phyloP scores from a whole-genome alignment of 1,140 invertebrate genomes.

The Papilio aristodemus region DNA sequence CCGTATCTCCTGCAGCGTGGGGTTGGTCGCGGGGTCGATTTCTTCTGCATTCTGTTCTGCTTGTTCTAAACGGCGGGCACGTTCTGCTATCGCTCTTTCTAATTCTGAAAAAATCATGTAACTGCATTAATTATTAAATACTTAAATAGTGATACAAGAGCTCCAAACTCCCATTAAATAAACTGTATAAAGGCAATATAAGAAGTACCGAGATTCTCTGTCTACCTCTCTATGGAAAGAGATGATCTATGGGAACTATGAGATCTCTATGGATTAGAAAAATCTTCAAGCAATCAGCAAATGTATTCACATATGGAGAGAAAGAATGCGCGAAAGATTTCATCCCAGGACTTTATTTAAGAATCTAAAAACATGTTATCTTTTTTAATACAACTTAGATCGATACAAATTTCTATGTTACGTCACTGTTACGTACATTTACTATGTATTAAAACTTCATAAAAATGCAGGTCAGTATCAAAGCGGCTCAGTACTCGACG shows the following conservation, averaged over 20 bases:
- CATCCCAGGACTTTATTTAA: too few species aligned
- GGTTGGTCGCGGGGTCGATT: constrained; percentile 66
- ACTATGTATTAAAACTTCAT: constrained; percentile 2
- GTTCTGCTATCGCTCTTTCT: constrained; percentile 75
- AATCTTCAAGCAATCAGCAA: too few species aligned
- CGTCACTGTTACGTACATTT: constrained; percentile 3
- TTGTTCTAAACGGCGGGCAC: constrained; percentile 71
- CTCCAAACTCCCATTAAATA: too few species aligned
- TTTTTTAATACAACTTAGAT: neutral
- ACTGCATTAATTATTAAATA: neutral
- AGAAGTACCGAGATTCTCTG: too few species aligned
- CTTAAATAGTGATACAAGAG: too few species aligned
- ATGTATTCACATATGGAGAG: too few species aligned
- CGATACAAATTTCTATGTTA: neutral
- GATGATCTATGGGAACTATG: too few species aligned
- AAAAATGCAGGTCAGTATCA: constrained; percentile 9
- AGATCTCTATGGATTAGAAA: too few species aligned
- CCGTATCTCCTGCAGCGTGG: constrained; percentile 66
- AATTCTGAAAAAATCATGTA: constrained; percentile 66
- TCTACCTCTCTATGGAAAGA: too few species aligned
- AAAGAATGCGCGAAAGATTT: too few species aligned
- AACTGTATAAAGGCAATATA: too few species aligned
- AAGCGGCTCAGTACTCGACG: constrained; percentile 4
- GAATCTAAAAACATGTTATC: too few species aligned
- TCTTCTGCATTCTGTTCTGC: constrained; percentile 59